Base-by-base conservation (phyloP, 2,113 vertebrate species). In the Phalacrocorax carbo region DNA sequence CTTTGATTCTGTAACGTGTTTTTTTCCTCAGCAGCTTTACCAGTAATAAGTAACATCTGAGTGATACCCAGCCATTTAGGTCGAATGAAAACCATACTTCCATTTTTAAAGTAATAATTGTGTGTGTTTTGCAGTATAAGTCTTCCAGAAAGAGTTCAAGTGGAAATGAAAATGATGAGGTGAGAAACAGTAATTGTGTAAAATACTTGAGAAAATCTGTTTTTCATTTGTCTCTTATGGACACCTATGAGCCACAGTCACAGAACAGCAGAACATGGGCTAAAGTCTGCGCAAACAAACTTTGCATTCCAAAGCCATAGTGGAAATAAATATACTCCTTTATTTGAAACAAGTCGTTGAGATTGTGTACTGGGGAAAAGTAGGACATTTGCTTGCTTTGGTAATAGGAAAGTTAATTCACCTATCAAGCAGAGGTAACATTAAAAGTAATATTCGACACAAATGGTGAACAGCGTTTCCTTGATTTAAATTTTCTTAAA, bases 101-200 rank as follows among this genome's bases (percentile, higher is more conserved):
- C n/a, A 51, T 92, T 91, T 90, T 87, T 62, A 85, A 93, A 86
- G 48, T 92, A 89, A 73, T 92, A 93, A 93, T 90, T 95, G 69
- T 97, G 40, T 96, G 91, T 98, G 73, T 98, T 97, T 98, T 98
- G 94, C 98, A 98, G 98, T 98, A 98, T 90, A 98, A 98, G 95
- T 98, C 98, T 94, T 98, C 98, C 69, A 98, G 99, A 82, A 99
- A 99, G 98, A 99, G 97, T 97, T 99, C 99, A 54, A 97, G 98
- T 61, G 98, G 98, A 82, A 99, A 99, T 82, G 99, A 98, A 97
- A 98, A 98, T 8, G 99, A 99, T 87, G 99, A 99, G 99, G 99
- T 99, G 46, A 98, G 98, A 90, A 81, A 60, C 10, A 29, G 62
- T 46, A 57, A 61, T 61, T 52, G 22, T 25, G 30, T 87, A 66